Conservation (phyloP, 2,888 invertebrate species). For the Agriopis aurantiaria region DNA sequence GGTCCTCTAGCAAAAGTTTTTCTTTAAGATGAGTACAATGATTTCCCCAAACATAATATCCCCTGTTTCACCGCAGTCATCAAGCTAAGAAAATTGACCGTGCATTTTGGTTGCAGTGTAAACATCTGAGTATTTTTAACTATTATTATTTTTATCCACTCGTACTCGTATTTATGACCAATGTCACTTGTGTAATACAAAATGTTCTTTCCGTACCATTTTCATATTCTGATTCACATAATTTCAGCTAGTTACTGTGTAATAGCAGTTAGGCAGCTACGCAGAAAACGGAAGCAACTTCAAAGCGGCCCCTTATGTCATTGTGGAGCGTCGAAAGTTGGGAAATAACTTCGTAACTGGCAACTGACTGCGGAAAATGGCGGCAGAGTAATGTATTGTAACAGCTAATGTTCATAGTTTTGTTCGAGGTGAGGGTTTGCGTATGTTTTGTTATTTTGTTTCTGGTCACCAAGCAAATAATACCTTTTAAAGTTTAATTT, state of each 20-base stretch:
- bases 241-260: constrained; percentile 54
- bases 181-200: not conserved
- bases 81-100: too few species aligned
- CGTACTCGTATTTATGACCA: too few species aligned
- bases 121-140: too few species aligned
- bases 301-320: constrained; percentile 71
- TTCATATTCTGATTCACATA: constrained; percentile 1
- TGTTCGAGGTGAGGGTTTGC: constrained; percentile 46
- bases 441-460: constrained; percentile 42
- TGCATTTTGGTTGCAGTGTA: too few species aligned
- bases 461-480: not conserved
- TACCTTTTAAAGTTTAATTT: not conserved
- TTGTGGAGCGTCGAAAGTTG: constrained; percentile 69
- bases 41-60: too few species aligned
- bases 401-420: constrained; percentile 59
- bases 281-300: constrained; percentile 69
- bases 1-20: too few species aligned
- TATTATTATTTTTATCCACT: too few species aligned
- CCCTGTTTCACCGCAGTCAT: too few species aligned
- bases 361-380: constrained; percentile 67
- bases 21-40: too few species aligned
- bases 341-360: constrained; percentile 70
- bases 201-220: not conserved
- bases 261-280: constrained; percentile 69
- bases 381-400: constrained; percentile 62